Base-by-base conservation (phyloP, 2,888 invertebrate species). In the Agonopterix alstromeriana region DNA sequence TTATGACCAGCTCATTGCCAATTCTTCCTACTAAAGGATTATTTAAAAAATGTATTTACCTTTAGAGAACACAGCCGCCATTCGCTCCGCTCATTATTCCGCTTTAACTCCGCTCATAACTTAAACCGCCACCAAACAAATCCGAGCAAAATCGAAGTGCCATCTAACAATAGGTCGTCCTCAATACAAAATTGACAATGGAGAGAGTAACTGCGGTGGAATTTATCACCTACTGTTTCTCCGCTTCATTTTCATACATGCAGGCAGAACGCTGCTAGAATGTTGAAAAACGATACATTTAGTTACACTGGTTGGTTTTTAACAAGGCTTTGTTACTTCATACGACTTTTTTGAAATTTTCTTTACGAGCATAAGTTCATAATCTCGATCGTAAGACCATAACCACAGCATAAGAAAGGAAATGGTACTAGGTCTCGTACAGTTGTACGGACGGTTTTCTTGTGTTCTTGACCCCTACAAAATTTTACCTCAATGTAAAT, bases 141-240 rank as follows among this genome's bases (percentile, higher is more conserved):
- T 79, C 76, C 83, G 81, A 85, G 78, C 82, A 86, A 82, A 87
- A 87, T 87, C 85, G 82, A 86, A 85, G 73, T 78, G 73, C 68
- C 67, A 68, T 61, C 63, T 69, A 75, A 86, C 86, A 86, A 86
- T 84, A 66, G 82, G 52, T 60, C 77, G 78, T 78, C 75, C 78
- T 84, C 86, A 83, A 86, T 84, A 85, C 82, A 76, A 79, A 81
- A 84, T 82, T 80, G 82, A 85, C 85, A 85, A 86, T 81, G 67
- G 76, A 63, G 60, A 65, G 73, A 70, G 78, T 73, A 76, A 76
- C 36, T 35, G 47, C 38, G 68, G 66, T 57, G 66, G 74, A 73
- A 83, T 86, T 86, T 87, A 87, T 85, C 77, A 73, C 81, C 81
- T 73, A 77, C 84, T 85, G 85, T 86, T 79, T 81, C 77, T 70